Percentiles rank a stretch among this genome's conserved stretches.
Conservation (phyloP, 2,888 invertebrate genomes). For the Fissipunctia ypsillon region DNA sequence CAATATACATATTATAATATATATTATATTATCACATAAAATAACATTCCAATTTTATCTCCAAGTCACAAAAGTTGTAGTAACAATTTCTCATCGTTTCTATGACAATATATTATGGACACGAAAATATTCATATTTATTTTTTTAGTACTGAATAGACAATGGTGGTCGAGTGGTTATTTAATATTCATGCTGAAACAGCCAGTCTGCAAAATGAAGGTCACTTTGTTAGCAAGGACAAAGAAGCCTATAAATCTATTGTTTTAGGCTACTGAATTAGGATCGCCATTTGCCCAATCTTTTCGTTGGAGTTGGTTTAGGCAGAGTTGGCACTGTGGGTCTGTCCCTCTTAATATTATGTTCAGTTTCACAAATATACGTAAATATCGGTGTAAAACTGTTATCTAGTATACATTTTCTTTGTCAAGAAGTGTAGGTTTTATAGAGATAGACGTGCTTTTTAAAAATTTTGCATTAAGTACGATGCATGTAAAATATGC, state of each 20-base stretch:
- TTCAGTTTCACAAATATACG: no score
- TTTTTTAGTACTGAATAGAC: background rate
- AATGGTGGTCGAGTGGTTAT: conserved; percentile 21
- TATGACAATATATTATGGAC: no score
- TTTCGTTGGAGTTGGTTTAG: conserved; percentile 31
- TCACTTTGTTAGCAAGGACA: conserved; percentile 31
- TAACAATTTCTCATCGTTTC: no score
- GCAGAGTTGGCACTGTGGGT: background rate
- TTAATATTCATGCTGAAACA: conserved; percentile 48
- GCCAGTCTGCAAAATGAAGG: conserved; percentile 33
- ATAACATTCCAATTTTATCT: background rate
- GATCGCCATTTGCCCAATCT: conserved; percentile 44
- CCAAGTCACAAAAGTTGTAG: background rate
- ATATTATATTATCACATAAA: background rate
- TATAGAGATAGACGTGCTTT: no score
- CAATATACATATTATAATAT: no score
- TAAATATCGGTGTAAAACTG: no score
- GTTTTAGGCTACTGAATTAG: conserved; percentile 52
- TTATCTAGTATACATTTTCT: no score
- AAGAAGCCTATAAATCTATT: conserved; percentile 57
- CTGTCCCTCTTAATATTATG: no score
- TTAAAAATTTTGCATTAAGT: no score
- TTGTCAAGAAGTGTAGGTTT: no score
- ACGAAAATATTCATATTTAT: conserved; percentile 19
- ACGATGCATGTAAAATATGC: no score